Evolutionary conservation across 2,797 vertebrate species (phyloP), one percentile per base, ranked within the genome.

Genomic region (Coreius guichenoti): DNA sequence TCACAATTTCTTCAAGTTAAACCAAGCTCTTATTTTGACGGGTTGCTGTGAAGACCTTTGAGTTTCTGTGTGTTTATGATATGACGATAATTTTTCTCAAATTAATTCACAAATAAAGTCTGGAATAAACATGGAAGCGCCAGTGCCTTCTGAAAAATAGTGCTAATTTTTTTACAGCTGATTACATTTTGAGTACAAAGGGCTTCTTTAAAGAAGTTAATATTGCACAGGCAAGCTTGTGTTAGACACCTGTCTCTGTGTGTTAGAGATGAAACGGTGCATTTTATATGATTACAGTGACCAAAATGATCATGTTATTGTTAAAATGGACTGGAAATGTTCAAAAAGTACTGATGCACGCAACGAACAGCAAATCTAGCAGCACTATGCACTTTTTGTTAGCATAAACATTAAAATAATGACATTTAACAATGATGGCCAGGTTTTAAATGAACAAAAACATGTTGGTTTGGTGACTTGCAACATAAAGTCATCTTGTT

Each of bases 151-250:
- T 80, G 33, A 47, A 72, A 83, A 83, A 68, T 26, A 1, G 14
- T 56, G 49, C 65, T 65, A 3, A 56, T 58, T 39, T 86, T 86
- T 47, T 26, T 54, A 49, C 73, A 31, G 29, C 36, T 65, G 47
- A 56, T 51, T 33, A 21, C 23, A n/a, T 72, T 56, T 23, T 54
- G 23, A 65, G 80, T 72, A 13, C 47, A 65, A 76, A 77, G 31
- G 51, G 33, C 45, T 17, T 67, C n/a, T 56, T 78, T 21, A 39
- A 14, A 51, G 21, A 39, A 69, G 68, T 68, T 49, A 54, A 75
- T 83, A 47, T 43, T 73, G 33, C 31, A 39, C 54, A 51, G 3
- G 19, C n/a, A 2, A 23, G 47, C 6, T 51, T 45, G 49, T 13
- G 14, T 56, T 8, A 8, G 45, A 65, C 29, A 8, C 3, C 19